These are phyloP conservation scores for Conus ventricosus DNA, from an alignment of 1,140 invertebrate genomes.

Conservation along the genomic window DNA sequence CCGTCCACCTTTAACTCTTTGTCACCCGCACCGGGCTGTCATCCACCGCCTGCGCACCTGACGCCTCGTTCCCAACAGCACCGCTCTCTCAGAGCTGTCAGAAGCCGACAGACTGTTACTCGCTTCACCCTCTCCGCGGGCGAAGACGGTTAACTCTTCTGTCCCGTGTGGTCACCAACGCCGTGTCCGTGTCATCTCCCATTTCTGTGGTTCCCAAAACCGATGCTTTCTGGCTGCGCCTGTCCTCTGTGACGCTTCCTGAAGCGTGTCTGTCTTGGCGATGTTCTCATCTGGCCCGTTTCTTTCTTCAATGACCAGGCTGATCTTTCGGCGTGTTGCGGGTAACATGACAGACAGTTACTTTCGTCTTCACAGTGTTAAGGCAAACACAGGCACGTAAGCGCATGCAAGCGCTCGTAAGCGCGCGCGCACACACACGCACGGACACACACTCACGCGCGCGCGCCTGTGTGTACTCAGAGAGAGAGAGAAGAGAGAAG, in stretches of 20 bases:
- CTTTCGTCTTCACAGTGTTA: too few species aligned
- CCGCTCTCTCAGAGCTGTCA: too few species aligned
- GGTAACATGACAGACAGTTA: not conserved
- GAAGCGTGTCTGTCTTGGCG: not conserved
- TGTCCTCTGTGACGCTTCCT: not conserved
- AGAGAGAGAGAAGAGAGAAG: too few species aligned
- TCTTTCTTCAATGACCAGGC: not conserved
- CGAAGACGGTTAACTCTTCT: not conserved
- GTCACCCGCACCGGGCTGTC: too few species aligned
- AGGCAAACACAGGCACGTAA: too few species aligned
- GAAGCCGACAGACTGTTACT: too few species aligned
- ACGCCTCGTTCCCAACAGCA: too few species aligned
- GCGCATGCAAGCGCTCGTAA: too few species aligned
- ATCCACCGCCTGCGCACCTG: too few species aligned
- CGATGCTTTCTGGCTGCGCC: not conserved
- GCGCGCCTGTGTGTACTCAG: too few species aligned
- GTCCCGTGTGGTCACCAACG: not conserved
- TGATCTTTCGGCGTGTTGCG: not conserved
- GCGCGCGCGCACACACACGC: not conserved
- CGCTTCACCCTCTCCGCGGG: not conserved
- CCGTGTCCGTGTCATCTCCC: not conserved
- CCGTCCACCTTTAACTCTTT: too few species aligned
- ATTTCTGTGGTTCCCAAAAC: not conserved
- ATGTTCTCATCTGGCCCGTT: not conserved
- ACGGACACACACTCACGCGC: not conserved